Percentiles rank a stretch among this genome's conserved stretches.
Conservation (phyloP, 2,113 vertebrate genomes). For the Ptilorrhoa leucosticta region DNA sequence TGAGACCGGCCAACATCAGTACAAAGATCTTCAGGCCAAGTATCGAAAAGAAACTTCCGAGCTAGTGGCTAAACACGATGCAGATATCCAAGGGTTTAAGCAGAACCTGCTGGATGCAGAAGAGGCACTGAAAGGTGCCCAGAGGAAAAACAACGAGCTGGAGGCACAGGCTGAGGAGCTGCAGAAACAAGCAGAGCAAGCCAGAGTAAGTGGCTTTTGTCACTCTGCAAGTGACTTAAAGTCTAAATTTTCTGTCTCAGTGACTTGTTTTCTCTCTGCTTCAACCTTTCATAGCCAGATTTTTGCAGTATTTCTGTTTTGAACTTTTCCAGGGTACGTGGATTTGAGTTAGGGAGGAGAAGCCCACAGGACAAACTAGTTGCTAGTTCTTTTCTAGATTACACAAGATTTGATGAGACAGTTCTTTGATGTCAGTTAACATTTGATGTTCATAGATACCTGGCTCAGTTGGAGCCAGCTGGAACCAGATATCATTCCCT, state of each 20-base stretch:
- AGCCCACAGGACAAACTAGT: not conserved
- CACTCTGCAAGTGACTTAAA: not conserved
- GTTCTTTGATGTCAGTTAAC: not conserved
- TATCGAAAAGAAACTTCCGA: conserved; percentile 73
- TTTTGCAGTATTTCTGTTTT: not conserved
- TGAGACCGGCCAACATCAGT: conserved; percentile 58
- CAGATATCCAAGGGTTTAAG: conserved; percentile 68
- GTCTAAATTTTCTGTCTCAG: not conserved
- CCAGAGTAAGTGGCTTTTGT: conserved; percentile 72
- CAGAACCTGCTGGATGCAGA: conserved; percentile 66
- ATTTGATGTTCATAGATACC: not conserved
- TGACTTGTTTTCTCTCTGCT: not conserved
- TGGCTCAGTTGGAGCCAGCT: not conserved
- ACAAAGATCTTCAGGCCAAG: conserved; percentile 75
- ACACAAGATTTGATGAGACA: not conserved
- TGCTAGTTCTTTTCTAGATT: not conserved
- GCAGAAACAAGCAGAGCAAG: conserved; percentile 79
- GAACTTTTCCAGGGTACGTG: not conserved
- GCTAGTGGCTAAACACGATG: conserved; percentile 68
- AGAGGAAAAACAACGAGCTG: conserved; percentile 67
- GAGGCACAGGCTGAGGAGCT: conserved; percentile 78
- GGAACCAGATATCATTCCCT: not conserved
- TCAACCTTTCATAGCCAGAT: not conserved
- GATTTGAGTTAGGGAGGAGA: not conserved
- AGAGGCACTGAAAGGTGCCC: conserved; percentile 68